phyloP scores from a whole-genome alignment of 2,113 vertebrate genomes.

The Dipodomys merriami region DNA sequence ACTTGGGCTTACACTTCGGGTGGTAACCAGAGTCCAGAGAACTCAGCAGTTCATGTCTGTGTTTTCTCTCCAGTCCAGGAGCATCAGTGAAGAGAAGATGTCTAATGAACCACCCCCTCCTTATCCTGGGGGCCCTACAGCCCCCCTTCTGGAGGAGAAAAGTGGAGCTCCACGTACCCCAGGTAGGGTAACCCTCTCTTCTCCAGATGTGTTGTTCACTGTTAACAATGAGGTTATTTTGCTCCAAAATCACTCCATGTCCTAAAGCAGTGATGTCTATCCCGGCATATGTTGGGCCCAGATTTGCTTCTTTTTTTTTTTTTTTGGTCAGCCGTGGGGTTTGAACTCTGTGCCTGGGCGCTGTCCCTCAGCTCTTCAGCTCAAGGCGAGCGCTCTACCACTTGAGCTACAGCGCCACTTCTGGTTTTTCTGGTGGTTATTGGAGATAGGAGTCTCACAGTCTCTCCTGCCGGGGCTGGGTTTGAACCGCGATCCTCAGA shows the following conservation, averaged over 20 bases:
- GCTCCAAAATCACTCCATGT: neutral
- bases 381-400: too few relatives aligned
- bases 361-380: too few relatives aligned
- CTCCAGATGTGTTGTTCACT: neutral
- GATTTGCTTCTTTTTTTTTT: neutral
- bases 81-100: conserved; percentile 87
- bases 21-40: neutral
- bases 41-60: neutral
- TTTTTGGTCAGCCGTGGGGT: too few relatives aligned
- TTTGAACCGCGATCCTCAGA: too few relatives aligned
- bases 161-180: conserved; percentile 87
- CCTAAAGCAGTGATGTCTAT: neutral
- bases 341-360: too few relatives aligned
- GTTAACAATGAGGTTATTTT: neutral
- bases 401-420: too few relatives aligned
- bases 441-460: too few relatives aligned
- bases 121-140: conserved; percentile 95
- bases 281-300: neutral
- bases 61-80: conserved; percentile 70
- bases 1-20: neutral
- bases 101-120: conserved; percentile 96
- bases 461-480: too few relatives aligned
- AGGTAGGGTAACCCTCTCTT: conserved; percentile 83
- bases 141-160: conserved; percentile 94
- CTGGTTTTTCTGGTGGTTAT: too few relatives aligned